Percentiles rank a stretch among this genome's conserved stretches.
phyloP scores from a whole-genome alignment of 2,888 invertebrate genomes.

The Baccha elongata region DNA sequence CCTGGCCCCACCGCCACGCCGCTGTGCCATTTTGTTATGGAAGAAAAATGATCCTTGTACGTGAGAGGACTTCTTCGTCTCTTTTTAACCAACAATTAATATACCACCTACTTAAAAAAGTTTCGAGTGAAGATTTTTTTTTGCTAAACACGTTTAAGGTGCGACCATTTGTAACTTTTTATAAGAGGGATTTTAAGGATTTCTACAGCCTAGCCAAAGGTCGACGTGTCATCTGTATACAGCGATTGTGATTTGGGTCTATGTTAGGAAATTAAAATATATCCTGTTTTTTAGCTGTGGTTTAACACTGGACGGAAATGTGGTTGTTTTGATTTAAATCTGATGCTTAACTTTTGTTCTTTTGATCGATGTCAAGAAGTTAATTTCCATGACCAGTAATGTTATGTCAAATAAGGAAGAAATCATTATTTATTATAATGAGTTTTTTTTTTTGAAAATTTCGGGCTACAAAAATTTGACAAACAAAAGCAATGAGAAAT shows the following conservation, averaged over 20 bases:
- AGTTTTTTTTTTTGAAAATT: too few relatives aligned
- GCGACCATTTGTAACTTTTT: not conserved
- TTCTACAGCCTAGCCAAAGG: slow-evolving; percentile 14
- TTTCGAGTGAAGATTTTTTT: slow-evolving; percentile 41
- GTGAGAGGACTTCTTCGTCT: slow-evolving; percentile 53
- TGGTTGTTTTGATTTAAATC: not conserved
- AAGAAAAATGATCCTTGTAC: slow-evolving; percentile 66
- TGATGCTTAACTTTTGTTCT: not conserved
- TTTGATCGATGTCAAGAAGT: too few relatives aligned
- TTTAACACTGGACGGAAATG: not conserved
- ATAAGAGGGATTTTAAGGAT: slow-evolving; percentile 2
- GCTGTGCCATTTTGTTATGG: slow-evolving; percentile 48
- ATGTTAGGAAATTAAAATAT: slow-evolving; percentile 11
- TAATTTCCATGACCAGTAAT: too few relatives aligned
- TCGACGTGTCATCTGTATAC: slow-evolving; percentile 26
- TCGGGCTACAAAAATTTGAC: too few relatives aligned
- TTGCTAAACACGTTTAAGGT: slow-evolving; percentile 17
- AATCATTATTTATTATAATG: too few relatives aligned
- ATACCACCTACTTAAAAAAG: slow-evolving; percentile 43
- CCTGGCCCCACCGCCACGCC: too few relatives aligned
- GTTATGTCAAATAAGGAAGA: too few relatives aligned
- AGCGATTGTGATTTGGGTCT: slow-evolving; percentile 10
- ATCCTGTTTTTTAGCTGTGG: not conserved
- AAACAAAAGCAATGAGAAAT: too few relatives aligned
- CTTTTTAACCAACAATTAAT: slow-evolving; percentile 58